Base-by-base conservation (phyloP, 2,113 vertebrate genomes). In the Python bivittatus region DNA sequence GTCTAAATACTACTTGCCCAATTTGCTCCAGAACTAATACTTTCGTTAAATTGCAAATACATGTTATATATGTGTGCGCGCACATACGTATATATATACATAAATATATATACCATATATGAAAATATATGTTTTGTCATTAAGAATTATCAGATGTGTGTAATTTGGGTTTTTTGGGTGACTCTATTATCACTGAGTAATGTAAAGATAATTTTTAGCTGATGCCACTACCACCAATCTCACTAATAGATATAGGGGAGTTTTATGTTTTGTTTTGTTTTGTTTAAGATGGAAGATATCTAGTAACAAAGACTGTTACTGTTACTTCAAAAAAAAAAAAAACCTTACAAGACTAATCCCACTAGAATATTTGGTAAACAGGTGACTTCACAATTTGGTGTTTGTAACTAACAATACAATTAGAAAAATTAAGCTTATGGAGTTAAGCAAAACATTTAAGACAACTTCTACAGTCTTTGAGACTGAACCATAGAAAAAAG, bases 1-100 rank as follows among this genome's bases (percentile, higher is more conserved):
- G 93, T 97, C 97, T 97, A 97, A 92, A 97, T 33, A 96, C 95
- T 97, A 97, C 92, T 95, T 97, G 97, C 97, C 97, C 97, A 94
- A 91, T 97, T 97, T 97, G 95, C 91, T 96, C 88, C 97, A 98
- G 95, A 97, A 96, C 33, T 42, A 79, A 95, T 89, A 95, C 94
- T 90, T 92, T 92, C 91, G 96, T 92, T 97, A 94, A 94, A 54
- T n/a, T 54, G 95, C 94, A 79, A 79, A 7, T 42, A 79, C 72
- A 42, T 79, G 33, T 38, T 17, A 79, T 79, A 79, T 79, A 7
- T 79, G 72, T 0, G 2, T 38, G 17, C 17, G 4, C 42, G 72
- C 72, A 79, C 72, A 79, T 22, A 42, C 68, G 8, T 79, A 42
- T 33, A 79, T 22, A 57, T 20, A 90, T 84, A 88, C 22, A 92